Base-by-base conservation (phyloP, 2,888 invertebrate genomes). In the Xestia c-nigrum region DNA sequence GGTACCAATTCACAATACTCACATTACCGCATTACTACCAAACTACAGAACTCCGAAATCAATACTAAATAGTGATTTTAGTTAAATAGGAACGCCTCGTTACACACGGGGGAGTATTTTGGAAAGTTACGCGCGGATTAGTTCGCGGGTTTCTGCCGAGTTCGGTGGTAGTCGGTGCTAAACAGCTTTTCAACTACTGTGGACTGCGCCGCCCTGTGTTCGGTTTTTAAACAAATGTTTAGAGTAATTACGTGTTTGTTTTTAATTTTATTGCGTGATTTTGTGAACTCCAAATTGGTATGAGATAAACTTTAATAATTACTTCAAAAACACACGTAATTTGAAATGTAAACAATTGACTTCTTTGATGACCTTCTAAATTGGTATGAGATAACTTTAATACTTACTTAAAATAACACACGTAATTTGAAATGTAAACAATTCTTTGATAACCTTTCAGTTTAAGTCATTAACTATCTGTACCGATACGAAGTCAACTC, bases 111-210 rank as follows among this genome's bases (percentile, higher is more conserved):
- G 66, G 66, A 70, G 61, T 77, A 77, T 85, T 85, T 85, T 74
- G 67, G 38, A 70, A 85, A 85, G 74, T 86, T 86, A 21, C 57
- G 40, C 72, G 31, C 19, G 88, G 86, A 89, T 91, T 92, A 90
- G 89, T 89, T 89, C 85, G 85, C 85, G 85, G 85, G 87, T 89
- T 90, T 80, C 82, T 67, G 78, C 69, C 43, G 83, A 76, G 75
- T 76, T 72, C 61, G 74, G 38, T 47, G 65, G 80, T 63, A 43
- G 67, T 64, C 52, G 64, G 68, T 78, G 79, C 81, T 85, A 88
- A 86, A 87, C 89, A 88, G 89, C 79, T 89, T 89, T 81, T 78
- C 85, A 84, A 88, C 86, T 88, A 84, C 81, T 87, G 89, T 82
- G 75, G 82, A 73, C 75, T 80, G 71, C 63, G 71, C 74, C 61